Evolutionary conservation across 35 echinoderm and acorn worm genomes (phyloP).

Genomic region (Apostichopus japonicus): DNA sequence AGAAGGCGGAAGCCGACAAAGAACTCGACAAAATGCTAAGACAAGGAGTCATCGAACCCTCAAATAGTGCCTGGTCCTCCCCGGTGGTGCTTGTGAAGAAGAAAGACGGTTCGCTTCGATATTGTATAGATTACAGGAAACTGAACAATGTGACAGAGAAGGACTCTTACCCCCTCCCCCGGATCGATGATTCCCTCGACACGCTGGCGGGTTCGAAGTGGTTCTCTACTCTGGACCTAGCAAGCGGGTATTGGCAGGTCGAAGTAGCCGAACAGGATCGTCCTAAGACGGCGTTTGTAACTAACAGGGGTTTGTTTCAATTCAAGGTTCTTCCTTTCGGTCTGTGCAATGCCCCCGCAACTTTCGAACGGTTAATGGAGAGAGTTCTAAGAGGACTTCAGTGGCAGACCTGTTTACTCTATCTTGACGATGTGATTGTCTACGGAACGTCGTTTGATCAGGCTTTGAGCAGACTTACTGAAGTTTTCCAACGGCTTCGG

Average conservation of each 20-base stretch:
- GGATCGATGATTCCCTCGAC: neutral
- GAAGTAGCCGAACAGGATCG: too few relatives aligned
- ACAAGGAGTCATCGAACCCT: constrained; percentile 34
- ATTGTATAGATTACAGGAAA: neutral
- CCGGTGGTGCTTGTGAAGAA: neutral
- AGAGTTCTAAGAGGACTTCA: neutral
- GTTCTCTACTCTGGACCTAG: too few relatives aligned
- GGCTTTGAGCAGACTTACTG: neutral
- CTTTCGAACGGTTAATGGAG: neutral
- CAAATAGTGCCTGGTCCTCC: constrained; percentile 9
- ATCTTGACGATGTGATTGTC: neutral
- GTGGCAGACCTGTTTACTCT: neutral
- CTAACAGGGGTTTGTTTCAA: too few relatives aligned
- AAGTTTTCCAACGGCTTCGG: neutral
- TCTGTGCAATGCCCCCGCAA: neutral
- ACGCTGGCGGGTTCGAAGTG: neutral
- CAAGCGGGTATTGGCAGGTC: too few relatives aligned
- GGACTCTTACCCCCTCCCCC: neutral
- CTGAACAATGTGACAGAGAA: neutral
- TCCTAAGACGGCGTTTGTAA: too few relatives aligned
- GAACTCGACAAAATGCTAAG: constrained; percentile 20
- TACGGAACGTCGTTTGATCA: neutral
- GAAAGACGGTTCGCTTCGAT: neutral
- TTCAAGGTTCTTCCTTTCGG: neutral
- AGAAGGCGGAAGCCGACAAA: constrained; percentile 30